Evolutionary conservation across 2,113 vertebrate genomes (phyloP).

Genomic region (Podiceps cristatus): DNA sequence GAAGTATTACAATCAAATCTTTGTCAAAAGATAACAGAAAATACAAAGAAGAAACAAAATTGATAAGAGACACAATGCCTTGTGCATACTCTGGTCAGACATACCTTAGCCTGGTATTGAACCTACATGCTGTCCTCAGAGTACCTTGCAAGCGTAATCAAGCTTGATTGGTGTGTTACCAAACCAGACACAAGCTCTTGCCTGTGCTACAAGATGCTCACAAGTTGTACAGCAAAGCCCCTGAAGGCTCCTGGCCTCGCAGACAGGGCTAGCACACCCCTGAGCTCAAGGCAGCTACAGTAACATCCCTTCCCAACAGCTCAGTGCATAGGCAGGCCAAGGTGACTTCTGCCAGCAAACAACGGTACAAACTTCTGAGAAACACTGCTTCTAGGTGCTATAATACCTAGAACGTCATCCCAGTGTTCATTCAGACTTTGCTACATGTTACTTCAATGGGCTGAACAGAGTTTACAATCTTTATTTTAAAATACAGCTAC

Average conservation of each 20-base stretch:
- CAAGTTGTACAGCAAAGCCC: not conserved
- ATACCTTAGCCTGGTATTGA: not conserved
- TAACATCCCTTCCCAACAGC: rapidly evolving
- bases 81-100: not conserved
- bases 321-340: not conserved
- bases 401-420: not conserved
- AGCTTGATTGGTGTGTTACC: not conserved
- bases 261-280: not conserved
- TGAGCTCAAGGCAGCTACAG: not conserved
- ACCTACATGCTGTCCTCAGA: too few species aligned
- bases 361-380: not conserved
- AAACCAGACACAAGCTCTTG: not conserved
- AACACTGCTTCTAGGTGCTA: not conserved
- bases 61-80: not conserved
- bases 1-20: not conserved
- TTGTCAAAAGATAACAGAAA: not conserved
- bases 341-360: not conserved
- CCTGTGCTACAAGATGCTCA: not conserved
- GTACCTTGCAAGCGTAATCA: not conserved
- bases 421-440: not conserved
- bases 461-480: not conserved
- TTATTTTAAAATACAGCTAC: not conserved
- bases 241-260: not conserved
- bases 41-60: not conserved
- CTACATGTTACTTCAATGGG: rapidly evolving